Evolutionary conservation across 2,113 vertebrate genomes (phyloP).

Genomic region (Crotalus horridus): DNA sequence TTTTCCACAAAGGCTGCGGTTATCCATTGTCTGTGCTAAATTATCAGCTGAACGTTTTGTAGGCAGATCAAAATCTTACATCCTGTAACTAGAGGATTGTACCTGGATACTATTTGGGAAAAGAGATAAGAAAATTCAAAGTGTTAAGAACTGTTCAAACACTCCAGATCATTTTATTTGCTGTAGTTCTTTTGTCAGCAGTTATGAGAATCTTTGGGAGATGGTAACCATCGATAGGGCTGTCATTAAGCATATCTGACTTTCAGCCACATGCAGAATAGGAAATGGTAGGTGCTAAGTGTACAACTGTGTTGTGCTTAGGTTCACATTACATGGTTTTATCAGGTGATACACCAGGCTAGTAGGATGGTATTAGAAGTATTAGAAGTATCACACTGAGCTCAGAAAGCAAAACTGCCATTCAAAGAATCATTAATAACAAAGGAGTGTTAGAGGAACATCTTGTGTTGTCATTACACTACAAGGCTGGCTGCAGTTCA

Average conservation of each 20-base stretch:
- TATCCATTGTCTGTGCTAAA: neutral
- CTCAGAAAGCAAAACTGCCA: constrained; percentile 70
- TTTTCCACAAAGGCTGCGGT: neutral
- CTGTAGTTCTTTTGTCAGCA: neutral
- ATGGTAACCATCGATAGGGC: neutral
- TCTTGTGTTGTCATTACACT: constrained; percentile 70
- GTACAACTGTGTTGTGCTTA: neutral
- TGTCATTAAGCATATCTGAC: constrained; percentile 37
- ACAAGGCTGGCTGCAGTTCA: constrained; percentile 72
- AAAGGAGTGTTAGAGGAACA: constrained; percentile 63
- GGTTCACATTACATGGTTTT: neutral
- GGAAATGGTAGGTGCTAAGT: neutral
- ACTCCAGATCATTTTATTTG: neutral
- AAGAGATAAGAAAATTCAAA: neutral
- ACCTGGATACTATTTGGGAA: neutral
- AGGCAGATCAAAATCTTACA: neutral
- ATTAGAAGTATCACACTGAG: constrained; percentile 58
- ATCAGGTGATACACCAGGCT: constrained; percentile 30
- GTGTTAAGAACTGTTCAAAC: neutral
- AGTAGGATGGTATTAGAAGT: constrained; percentile 20
- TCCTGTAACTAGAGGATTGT: neutral
- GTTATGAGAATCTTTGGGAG: constrained; percentile 16
- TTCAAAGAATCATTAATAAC: constrained; percentile 75
- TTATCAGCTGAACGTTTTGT: neutral
- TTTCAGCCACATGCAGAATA: neutral